phyloP scores from a whole-genome alignment of 2,888 invertebrate species.

The Heliconius ismenius region DNA sequence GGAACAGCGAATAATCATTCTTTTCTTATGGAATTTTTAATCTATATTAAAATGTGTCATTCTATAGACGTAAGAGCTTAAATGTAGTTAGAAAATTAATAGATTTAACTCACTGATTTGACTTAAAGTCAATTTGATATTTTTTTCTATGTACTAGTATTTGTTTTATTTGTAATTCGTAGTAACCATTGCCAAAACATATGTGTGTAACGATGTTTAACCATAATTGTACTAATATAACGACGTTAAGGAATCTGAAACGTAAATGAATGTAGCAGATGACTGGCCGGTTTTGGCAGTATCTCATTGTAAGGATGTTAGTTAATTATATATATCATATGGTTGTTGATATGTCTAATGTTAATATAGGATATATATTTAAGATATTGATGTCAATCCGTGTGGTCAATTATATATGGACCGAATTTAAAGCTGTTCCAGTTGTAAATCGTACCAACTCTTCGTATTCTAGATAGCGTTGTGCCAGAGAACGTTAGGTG shows the following conservation, averaged over 20 bases:
- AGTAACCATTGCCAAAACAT: constrained; percentile 72
- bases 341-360: constrained; percentile 75
- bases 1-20: constrained; percentile 27
- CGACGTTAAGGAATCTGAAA: constrained; percentile 45
- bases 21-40: constrained; percentile 3
- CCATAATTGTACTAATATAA: constrained; percentile 28
- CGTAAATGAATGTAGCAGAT: constrained; percentile 48
- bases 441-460: constrained; percentile 4
- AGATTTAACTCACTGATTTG: constrained; percentile 64
- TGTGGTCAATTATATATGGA: constrained; percentile 76
- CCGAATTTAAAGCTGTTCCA: constrained; percentile 54
- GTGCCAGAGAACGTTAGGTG: neutral
- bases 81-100: constrained; percentile 49
- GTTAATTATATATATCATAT: constrained; percentile 64
- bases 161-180: constrained; percentile 57
- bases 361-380: constrained; percentile 54
- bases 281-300: constrained; percentile 64
- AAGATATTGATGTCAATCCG: constrained; percentile 66
- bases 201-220: constrained; percentile 35
- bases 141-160: constrained; percentile 59
- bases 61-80: constrained; percentile 27
- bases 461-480: neutral
- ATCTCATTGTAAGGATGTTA: constrained; percentile 73
- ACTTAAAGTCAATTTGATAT: constrained; percentile 67
- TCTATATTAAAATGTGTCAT: constrained; percentile 22